A percentile compares a stretch with the other conserved stretches of the same genome.
phyloP scores from a whole-genome alignment of 2,113 vertebrate genomes.

The Ameiurus melas region DNA sequence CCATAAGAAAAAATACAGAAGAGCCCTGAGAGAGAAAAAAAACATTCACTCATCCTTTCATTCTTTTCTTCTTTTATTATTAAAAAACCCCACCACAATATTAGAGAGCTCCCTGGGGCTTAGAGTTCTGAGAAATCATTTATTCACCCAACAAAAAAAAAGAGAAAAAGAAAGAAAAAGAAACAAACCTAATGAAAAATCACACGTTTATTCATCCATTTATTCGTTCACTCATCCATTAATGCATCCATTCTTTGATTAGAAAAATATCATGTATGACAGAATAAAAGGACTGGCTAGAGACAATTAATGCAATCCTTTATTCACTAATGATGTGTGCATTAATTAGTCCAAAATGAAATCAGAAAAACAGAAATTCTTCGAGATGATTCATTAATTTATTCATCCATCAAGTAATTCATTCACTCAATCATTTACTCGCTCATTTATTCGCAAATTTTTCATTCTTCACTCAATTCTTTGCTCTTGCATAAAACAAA shows the following conservation, averaged over 20 bases:
- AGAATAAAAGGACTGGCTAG: neutral
- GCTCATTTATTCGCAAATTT: neutral
- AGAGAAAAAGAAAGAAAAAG: neutral
- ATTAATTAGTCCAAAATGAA: neutral
- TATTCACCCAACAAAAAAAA: neutral
- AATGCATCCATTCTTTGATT: neutral
- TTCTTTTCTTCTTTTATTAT: neutral
- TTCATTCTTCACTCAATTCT: neutral
- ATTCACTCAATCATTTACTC: neutral
- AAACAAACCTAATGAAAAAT: neutral
- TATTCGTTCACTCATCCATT: neutral
- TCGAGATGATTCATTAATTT: neutral
- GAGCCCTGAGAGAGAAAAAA: constrained; percentile 51
- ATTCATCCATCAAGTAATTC: neutral
- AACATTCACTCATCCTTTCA: constrained; percentile 2
- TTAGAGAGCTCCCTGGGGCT: neutral
- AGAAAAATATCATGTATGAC: neutral
- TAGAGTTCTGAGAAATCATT: neutral
- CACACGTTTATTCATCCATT: neutral
- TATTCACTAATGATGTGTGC: neutral
- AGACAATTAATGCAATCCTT: neutral
- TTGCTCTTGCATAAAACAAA: too few relatives aligned
- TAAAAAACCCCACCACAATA: neutral
- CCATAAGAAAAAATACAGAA: constrained; percentile 51
- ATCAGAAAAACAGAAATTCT: neutral